These are phyloP conservation scores for Aradophagus sp. DNA, from an alignment of 1,140 invertebrate species.

Conservation along the genomic window DNA sequence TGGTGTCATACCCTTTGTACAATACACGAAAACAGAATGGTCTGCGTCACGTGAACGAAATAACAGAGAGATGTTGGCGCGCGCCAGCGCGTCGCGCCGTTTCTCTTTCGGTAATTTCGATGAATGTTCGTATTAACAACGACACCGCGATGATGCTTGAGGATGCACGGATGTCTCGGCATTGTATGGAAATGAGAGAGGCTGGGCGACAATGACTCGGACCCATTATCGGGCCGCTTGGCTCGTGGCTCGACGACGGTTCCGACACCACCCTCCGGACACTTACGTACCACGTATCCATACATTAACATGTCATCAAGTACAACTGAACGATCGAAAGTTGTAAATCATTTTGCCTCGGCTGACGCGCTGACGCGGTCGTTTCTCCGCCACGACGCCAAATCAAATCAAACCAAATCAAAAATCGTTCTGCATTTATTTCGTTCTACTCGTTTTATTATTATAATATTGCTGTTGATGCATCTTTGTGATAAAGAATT, in stretches of 20 bases:
- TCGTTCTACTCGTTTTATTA: no score
- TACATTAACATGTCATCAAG: slow-evolving; percentile 72
- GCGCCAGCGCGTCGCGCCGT: slow-evolving; percentile 45
- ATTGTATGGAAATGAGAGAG: slow-evolving; percentile 76
- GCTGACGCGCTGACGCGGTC: slow-evolving; percentile 12
- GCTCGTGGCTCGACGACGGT: slow-evolving; percentile 60
- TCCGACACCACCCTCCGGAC: slow-evolving; percentile 56
- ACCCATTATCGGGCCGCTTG: slow-evolving; percentile 61
- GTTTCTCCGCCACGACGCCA: slow-evolving; percentile 10
- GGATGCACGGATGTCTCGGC: slow-evolving; percentile 64
- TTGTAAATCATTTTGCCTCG: slow-evolving; percentile 46
- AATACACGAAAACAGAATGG: slow-evolving; percentile 18
- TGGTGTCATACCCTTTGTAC: slow-evolving; percentile 20
- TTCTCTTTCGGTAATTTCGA: slow-evolving; percentile 69
- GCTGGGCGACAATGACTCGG: slow-evolving; percentile 74
- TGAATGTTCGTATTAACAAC: slow-evolving; percentile 67
- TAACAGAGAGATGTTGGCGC: slow-evolving; percentile 39
- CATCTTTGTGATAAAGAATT: no score
- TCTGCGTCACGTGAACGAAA: slow-evolving; percentile 30
- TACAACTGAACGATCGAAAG: slow-evolving; percentile 47
- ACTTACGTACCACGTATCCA: slow-evolving; percentile 67
- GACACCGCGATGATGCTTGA: slow-evolving; percentile 65
- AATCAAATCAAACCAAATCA: no score
- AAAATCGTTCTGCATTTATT: no score
- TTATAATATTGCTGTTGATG: no score